A percentile compares a stretch with the other conserved stretches of the same genome.
Conservation (phyloP, 2,888 invertebrate genomes). For the Limnephilus auricula region DNA sequence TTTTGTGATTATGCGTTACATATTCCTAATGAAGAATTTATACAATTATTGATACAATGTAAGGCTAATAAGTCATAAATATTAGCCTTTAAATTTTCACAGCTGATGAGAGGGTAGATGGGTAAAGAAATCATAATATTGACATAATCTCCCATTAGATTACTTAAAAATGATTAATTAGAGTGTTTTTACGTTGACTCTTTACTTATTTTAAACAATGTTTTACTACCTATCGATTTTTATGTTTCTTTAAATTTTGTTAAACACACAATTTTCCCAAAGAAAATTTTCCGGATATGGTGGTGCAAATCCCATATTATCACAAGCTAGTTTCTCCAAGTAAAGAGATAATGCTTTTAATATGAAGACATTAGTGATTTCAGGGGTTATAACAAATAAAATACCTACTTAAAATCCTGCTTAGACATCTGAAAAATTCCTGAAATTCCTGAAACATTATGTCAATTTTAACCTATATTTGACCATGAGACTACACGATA, state of each 20-base stretch:
- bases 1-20: not conserved
- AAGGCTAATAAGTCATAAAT: not conserved
- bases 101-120: constrained; percentile 45
- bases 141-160: constrained; percentile 5
- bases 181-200: not conserved
- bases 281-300: not conserved
- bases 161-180: not conserved
- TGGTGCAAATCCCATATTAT: not conserved
- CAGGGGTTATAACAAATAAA: not conserved
- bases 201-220: not conserved
- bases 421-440: not conserved
- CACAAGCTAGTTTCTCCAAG: not conserved
- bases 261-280: not conserved
- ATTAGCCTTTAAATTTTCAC: constrained; percentile 18
- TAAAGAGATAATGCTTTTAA: not conserved
- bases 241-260: not conserved
- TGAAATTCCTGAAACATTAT: not conserved
- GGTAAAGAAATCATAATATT: constrained; percentile 30
- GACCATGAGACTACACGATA: not conserved
- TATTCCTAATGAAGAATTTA: not conserved
- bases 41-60: not conserved
- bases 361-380: not conserved
- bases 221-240: not conserved
- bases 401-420: not conserved
- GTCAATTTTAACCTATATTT: not conserved